Evolutionary conservation across 2,888 invertebrate species (phyloP).

Genomic region (Erannis defoliaria): DNA sequence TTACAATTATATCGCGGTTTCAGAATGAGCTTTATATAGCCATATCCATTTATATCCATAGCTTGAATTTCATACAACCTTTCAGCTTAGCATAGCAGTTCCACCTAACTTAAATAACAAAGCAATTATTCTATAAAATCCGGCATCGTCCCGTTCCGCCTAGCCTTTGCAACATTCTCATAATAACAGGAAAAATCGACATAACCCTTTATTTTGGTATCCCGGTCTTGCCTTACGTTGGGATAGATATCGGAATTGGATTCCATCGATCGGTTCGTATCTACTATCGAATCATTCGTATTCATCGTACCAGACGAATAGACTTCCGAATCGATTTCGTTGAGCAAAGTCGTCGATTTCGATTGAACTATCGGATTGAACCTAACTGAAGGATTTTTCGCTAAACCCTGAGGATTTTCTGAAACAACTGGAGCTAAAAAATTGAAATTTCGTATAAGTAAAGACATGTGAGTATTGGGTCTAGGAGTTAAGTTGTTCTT

Average conservation of each 20-base stretch:
- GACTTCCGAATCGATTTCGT: constrained; percentile 77
- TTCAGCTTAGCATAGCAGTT: not conserved
- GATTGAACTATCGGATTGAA: constrained; percentile 88
- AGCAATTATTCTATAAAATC: constrained; percentile 80
- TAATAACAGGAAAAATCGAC: constrained; percentile 95
- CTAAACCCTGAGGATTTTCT: constrained; percentile 57
- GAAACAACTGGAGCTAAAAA: constrained; percentile 88
- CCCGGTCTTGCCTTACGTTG: constrained; percentile 82
- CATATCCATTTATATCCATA: too few relatives aligned
- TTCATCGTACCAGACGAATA: constrained; percentile 69
- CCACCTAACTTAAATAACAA: not conserved
- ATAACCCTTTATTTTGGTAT: constrained; percentile 91
- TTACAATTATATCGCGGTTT: too few relatives aligned
- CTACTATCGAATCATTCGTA: constrained; percentile 66
- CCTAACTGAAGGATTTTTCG: constrained; percentile 84
- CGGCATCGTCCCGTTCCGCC: constrained; percentile 89
- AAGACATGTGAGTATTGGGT: constrained; percentile 93
- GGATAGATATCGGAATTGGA: constrained; percentile 79
- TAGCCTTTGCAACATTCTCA: constrained; percentile 89
- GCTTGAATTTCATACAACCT: not conserved
- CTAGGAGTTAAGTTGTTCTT: constrained; percentile 81
- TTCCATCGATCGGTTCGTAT: constrained; percentile 75
- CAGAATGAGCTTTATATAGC: too few relatives aligned
- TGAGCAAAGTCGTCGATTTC: constrained; percentile 75
- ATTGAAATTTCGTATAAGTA: constrained; percentile 95